These are phyloP conservation scores for Pristionchus exspectatus DNA, from an alignment of 2,888 invertebrate species.

Conservation along the genomic window DNA sequence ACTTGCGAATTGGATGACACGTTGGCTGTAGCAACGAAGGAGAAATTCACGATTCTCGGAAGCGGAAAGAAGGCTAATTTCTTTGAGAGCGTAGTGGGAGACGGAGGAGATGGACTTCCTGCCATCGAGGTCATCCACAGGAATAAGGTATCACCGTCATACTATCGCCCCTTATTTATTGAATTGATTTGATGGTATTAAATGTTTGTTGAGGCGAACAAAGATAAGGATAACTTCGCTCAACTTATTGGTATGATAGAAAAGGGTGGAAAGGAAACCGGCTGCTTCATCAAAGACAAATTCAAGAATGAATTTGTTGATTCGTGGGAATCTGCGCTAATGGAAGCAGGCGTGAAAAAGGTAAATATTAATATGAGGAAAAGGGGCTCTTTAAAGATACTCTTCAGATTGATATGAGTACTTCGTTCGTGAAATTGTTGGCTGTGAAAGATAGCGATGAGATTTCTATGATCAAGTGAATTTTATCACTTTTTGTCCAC, in stretches of 20 bases:
- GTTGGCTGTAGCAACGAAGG: constrained; percentile 90
- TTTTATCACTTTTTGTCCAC: too few relatives aligned
- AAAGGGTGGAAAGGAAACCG: constrained; percentile 89
- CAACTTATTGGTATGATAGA: constrained; percentile 88
- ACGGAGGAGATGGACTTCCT: constrained; percentile 85
- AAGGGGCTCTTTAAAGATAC: constrained; percentile 1
- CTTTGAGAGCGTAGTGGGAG: constrained; percentile 90
- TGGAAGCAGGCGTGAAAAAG: constrained; percentile 88
- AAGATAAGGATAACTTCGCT: constrained; percentile 89
- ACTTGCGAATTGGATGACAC: constrained; percentile 97
- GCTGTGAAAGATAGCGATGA: constrained; percentile 96
- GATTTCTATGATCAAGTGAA: constrained; percentile 80
- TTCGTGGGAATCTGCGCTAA: constrained; percentile 89
- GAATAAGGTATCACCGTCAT: constrained; percentile 86
- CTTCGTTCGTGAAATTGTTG: constrained; percentile 90
- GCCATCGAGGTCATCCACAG: constrained; percentile 90
- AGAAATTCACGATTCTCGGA: constrained; percentile 85
- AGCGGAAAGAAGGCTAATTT: constrained; percentile 99
- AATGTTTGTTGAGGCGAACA: constrained; percentile 84
- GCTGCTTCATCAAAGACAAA: constrained; percentile 93
- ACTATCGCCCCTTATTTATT: too few relatives aligned
- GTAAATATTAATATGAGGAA: constrained; percentile 78
- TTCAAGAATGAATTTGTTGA: constrained; percentile 95
- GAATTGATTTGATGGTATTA: neutral
- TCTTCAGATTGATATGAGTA: constrained; percentile 86